Percentiles rank a stretch among this genome's conserved stretches.
Conservation (phyloP, 2,888 invertebrate genomes). For the Drosophila borealis region DNA sequence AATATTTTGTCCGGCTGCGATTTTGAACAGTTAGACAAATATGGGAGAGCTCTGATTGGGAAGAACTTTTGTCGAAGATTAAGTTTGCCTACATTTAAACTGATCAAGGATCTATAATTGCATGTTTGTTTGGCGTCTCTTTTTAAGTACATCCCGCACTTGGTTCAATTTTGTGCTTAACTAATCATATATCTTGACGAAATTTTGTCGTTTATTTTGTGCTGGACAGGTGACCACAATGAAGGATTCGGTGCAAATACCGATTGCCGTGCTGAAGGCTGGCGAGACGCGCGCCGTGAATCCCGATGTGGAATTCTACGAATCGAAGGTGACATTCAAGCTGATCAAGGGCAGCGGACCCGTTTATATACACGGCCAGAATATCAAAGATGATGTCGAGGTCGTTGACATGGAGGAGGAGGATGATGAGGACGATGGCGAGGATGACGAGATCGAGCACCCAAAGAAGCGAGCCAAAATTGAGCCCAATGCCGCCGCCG, state of each 20-base stretch:
- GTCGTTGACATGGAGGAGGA: constrained; percentile 93
- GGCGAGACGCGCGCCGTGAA: constrained; percentile 91
- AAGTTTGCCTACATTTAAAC: too few species aligned
- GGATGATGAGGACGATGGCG: constrained; percentile 89
- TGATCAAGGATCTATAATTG: too few species aligned
- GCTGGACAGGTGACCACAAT: constrained; percentile 81
- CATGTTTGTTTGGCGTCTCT: too few species aligned
- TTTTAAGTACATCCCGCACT: too few species aligned
- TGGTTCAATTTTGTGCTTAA: too few species aligned
- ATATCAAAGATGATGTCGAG: constrained; percentile 92
- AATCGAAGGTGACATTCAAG: constrained; percentile 93
- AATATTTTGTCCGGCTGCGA: too few species aligned
- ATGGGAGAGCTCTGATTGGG: neutral
- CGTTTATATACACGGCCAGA: constrained; percentile 93
- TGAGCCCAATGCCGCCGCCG: constrained; percentile 86
- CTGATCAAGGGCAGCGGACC: constrained; percentile 92
- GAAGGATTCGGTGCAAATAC: constrained; percentile 91
- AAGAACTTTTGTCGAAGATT: too few species aligned
- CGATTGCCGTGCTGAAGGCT: constrained; percentile 92
- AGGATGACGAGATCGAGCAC: constrained; percentile 90
- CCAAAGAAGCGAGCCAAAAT: constrained; percentile 92
- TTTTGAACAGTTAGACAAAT: neutral
- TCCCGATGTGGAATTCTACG: constrained; percentile 93
- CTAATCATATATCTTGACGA: neutral
- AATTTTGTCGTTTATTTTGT: neutral